A percentile compares a stretch with the other conserved stretches of the same genome.
Conservation (phyloP, 2,888 invertebrate genomes). For the Rhagium mordax region DNA sequence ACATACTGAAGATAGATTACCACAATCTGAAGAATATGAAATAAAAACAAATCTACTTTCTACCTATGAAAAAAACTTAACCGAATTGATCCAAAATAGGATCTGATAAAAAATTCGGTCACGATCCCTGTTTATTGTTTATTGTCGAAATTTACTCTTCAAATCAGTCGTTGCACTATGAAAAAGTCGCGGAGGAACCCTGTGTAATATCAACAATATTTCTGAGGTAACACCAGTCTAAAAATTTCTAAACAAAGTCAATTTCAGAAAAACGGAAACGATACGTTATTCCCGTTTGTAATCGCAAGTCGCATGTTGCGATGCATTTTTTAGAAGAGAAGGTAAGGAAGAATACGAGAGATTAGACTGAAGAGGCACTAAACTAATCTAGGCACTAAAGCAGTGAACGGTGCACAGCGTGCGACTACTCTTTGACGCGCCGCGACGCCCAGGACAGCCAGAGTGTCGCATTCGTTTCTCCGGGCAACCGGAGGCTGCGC, state of each 20-base stretch:
- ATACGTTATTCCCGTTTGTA: neutral
- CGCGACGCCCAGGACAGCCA: conserved; percentile 57
- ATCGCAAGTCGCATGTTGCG: conserved; percentile 3
- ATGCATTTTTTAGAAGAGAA: neutral
- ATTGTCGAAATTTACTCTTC: conserved; percentile 49
- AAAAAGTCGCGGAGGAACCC: conserved; percentile 4
- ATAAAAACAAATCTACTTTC: neutral
- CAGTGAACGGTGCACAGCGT: conserved; percentile 50
- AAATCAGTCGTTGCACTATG: conserved; percentile 26
- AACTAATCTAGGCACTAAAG: conserved; percentile 59
- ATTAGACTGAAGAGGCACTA: conserved; percentile 52
- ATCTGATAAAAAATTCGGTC: conserved; percentile 49
- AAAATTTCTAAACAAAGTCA: neutral
- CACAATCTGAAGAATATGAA: neutral
- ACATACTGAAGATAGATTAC: neutral
- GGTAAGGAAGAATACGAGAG: conserved; percentile 8
- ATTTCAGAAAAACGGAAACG: neutral
- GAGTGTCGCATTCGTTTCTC: conserved; percentile 42
- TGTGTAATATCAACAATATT: neutral
- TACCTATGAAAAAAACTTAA: conserved; percentile 8
- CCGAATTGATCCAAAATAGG: neutral
- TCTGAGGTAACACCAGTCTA: neutral
- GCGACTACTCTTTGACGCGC: conserved; percentile 47
- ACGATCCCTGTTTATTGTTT: conserved; percentile 58
- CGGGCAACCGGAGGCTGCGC: conserved; percentile 40